A percentile compares a stretch with the other conserved stretches of the same genome.
Conservation (phyloP, 2,797 vertebrate genomes). For the Cuculus canorus region DNA sequence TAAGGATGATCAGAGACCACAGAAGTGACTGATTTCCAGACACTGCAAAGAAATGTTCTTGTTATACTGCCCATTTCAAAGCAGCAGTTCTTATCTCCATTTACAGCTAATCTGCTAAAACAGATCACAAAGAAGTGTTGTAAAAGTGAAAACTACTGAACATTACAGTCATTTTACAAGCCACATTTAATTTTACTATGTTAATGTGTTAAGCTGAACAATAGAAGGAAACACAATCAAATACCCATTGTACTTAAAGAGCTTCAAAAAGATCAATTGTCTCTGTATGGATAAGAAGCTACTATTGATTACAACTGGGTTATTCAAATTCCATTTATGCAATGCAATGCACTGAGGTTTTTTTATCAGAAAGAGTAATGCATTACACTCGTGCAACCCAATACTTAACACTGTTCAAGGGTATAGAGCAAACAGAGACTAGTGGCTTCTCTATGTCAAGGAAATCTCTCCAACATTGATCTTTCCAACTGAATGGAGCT, state of each 20-base stretch:
- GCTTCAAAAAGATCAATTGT: conserved; percentile 50
- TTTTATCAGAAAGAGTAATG: conserved; percentile 10
- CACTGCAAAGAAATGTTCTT: neutral
- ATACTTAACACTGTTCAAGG: neutral
- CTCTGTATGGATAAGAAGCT: conserved; percentile 34
- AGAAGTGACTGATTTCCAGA: fast-evolving
- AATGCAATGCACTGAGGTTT: conserved; percentile 10
- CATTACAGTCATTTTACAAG: conserved; percentile 15
- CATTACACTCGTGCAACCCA: neutral
- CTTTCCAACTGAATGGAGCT: neutral
- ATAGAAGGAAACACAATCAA: conserved; percentile 45
- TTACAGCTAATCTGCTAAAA: conserved; percentile 16
- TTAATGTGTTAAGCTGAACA: neutral
- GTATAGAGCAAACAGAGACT: neutral
- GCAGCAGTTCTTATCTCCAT: neutral
- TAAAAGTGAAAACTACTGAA: neutral
- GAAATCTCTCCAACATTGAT: neutral
- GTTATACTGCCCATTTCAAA: neutral
- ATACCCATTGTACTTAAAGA: conserved; percentile 35
- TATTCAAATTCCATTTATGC: conserved; percentile 55
- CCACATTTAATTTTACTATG: conserved; percentile 48
- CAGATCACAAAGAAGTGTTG: neutral
- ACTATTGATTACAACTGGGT: conserved; percentile 48
- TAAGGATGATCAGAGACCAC: neutral
- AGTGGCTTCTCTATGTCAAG: neutral